Base-by-base conservation (phyloP, 2,797 vertebrate genomes). In the Synaphobranchus kaupii region DNA sequence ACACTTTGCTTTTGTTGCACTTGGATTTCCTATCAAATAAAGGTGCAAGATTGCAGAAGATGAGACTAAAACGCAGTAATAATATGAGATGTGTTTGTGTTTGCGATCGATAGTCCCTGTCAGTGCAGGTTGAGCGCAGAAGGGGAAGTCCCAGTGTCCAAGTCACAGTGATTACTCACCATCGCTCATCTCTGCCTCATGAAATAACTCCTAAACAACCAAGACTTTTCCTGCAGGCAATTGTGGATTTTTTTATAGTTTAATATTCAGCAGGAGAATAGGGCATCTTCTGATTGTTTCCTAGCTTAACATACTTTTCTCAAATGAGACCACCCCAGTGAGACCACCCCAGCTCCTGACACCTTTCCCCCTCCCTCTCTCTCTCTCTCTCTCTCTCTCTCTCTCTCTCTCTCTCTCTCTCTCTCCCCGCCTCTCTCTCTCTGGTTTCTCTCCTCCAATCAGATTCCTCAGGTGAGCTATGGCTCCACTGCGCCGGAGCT, bases 391-490 rank as follows among this genome's bases (percentile, higher is more conserved):
- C 8, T 50, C 76, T 47, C 25, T 83, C 48, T 3, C 76, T 17
- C 34, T 39, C 15, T 15, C 76, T 47, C 47, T 81, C 34, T 44
- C 25, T 81, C 1, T 47, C 34, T 28, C 50, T 58, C 58, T 15
- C 54, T 58, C 85, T 60, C 1, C 0, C 50, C 39, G 83, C 66
- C 50, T 84, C 71, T 76, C 71, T 44, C 71, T 28, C 31, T 44
- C 8, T 8, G 13, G 13, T 60, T n/a, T 12, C 25, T 78, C 71
- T 73, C 71, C 71, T 39, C 34, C 71, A 9, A 2, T 80, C 94
- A 99, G 99, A 99, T 99, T 92, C 99, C 99, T 0, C 99, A 99
- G 95, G 98, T 99, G 93, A 99, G 99, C 95, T 99, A 99, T 47
- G 98, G 98, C 20, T 99, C 99, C 87, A 99, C 98, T 0, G 99